phyloP scores from a whole-genome alignment of 2,113 vertebrate genomes.

The Platysteira castanea region DNA sequence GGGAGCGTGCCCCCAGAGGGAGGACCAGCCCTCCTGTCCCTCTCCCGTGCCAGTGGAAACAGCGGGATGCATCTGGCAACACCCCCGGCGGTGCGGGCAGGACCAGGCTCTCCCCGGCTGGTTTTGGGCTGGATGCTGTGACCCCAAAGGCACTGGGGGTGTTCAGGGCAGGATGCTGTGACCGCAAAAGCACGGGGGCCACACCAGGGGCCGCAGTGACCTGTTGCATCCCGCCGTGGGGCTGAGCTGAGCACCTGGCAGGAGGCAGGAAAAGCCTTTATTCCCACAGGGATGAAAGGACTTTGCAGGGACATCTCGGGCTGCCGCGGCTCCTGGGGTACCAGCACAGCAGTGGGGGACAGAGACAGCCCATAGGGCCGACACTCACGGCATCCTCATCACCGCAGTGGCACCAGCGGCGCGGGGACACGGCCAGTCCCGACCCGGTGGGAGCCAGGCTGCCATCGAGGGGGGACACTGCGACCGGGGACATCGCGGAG shows the following conservation, averaged over 20 bases:
- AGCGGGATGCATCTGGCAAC: fast-evolving
- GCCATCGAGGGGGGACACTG: fast-evolving
- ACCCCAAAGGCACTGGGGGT: neutral
- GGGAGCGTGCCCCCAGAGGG: neutral
- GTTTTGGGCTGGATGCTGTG: fast-evolving
- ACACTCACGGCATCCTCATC: fast-evolving
- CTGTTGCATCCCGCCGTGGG: neutral
- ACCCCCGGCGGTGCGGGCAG: fast-evolving
- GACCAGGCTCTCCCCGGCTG: neutral
- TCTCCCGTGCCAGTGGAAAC: fast-evolving
- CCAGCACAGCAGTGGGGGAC: fast-evolving
- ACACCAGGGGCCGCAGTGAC: fast-evolving
- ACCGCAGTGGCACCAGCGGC: neutral
- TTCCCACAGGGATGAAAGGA: neutral
- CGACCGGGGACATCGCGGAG: fast-evolving
- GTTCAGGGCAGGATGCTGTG: neutral
- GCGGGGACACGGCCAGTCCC: too few species aligned
- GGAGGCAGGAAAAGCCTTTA: neutral
- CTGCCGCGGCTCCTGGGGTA: neutral
- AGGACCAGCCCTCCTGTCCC: neutral
- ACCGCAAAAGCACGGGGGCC: neutral
- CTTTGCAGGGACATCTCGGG: neutral
- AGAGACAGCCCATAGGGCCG: fast-evolving
- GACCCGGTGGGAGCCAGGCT: neutral
- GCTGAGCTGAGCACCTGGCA: neutral